Evolutionary conservation across 2,888 invertebrate species (phyloP), one percentile per base, ranked within the genome.

Genomic region (Nyleta sp.): DNA sequence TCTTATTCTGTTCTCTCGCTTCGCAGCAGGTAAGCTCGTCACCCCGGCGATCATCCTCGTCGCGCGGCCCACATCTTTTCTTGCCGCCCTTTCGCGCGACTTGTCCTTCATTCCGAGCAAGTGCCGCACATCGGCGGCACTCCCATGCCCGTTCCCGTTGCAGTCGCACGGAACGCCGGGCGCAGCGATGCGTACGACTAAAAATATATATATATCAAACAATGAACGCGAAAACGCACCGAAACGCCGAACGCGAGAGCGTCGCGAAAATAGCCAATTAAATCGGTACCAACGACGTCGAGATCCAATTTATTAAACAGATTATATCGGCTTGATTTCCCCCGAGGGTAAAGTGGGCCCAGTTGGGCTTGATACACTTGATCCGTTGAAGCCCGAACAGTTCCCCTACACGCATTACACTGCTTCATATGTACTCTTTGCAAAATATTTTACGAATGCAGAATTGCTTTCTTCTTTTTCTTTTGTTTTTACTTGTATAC

Each of bases 271-370:
- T 85, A 85, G 86, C 84, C 89, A 88, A 88, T 89, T 88, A 89
- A 88, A 89, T 86, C 80, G 86, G 80, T 76, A 84, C 84, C 83
- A 82, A 83, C 83, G 82, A 83, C 77, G 68, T 67, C 59, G 81
- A 81, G 82, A 85, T 87, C 85, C 88, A 90, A 89, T 89, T 90
- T 89, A 90, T 90, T 89, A 90, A 90, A 90, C 89, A 87, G 87
- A 89, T 90, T 89, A 90, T 87, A 90, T 88, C 87, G 85, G 83
- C 81, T 87, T 89, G 90, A 90, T 90, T 90, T 89, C 90, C 90
- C 90, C 83, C 83, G 86, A 85, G 87, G 85, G 86, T 83, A 82
- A 84, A 85, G 67, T 72, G 78, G 83, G 44, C 74, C 82, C 73
- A 80, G 80, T 76, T 80, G 75, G 73, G 33, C 80, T 76, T 78